Evolutionary conservation across 2,113 vertebrate species (phyloP).

Genomic region (Oryzias woworae): DNA sequence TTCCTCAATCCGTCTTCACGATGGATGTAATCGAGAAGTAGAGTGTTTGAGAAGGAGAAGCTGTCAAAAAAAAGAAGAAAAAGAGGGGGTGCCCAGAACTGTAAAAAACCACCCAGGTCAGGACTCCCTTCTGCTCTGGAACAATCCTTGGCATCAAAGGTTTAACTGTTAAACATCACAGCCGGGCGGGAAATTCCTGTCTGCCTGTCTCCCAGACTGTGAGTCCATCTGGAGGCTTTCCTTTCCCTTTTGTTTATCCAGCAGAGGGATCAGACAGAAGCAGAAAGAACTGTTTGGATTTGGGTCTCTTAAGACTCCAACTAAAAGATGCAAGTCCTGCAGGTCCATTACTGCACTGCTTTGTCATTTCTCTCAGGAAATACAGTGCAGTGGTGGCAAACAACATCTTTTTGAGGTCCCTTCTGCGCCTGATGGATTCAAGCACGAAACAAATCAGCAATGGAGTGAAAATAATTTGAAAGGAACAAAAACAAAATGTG

Average conservation of each 20-base stretch:
- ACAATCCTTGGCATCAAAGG: conserved; percentile 14
- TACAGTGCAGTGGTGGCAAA: conserved; percentile 19
- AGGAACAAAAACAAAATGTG: conserved; percentile 10
- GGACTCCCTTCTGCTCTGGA: conserved; percentile 42
- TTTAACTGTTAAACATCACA: conserved; percentile 39
- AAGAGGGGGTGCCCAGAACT: conserved; percentile 9
- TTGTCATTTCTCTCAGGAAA: conserved; percentile 69
- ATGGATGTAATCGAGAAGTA: not conserved
- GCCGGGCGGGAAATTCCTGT: conserved; percentile 16
- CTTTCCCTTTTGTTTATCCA: conserved; percentile 7
- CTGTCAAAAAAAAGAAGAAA: conserved; percentile 11
- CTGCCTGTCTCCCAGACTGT: conserved; percentile 22
- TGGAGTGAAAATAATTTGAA: conserved; percentile 22
- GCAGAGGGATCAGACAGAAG: conserved; percentile 31
- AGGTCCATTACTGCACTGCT: conserved; percentile 28
- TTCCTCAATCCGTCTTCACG: conserved; percentile 15
- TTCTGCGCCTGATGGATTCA: not conserved
- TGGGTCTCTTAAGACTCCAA: conserved; percentile 19
- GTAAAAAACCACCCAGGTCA: conserved; percentile 27
- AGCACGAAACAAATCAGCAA: conserved; percentile 34
- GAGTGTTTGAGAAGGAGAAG: conserved; percentile 17
- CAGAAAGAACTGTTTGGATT: conserved; percentile 35
- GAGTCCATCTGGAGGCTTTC: conserved; percentile 33
- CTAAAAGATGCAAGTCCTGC: conserved; percentile 3
- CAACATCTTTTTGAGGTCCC: conserved; percentile 36